These are phyloP conservation scores for Hecatera dysodea DNA, from an alignment of 2,888 invertebrate genomes.

Conservation along the genomic window DNA sequence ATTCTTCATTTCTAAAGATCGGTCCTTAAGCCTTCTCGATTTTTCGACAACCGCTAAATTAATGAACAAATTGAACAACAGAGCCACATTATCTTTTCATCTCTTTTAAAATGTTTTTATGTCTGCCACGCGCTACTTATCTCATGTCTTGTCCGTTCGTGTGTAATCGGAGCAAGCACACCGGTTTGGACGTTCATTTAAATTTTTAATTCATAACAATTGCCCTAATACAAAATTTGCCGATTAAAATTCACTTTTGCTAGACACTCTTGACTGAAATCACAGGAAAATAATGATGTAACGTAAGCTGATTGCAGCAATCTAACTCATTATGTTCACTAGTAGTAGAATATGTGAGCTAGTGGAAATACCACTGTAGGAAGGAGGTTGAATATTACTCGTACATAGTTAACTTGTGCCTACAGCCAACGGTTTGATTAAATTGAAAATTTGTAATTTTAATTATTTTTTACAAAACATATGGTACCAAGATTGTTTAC, in stretches of 20 bases:
- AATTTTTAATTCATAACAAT: slow-evolving; percentile 51
- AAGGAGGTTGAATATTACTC: slow-evolving; percentile 17
- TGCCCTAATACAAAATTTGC: slow-evolving; percentile 52
- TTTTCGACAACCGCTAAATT: neutral
- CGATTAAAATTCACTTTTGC: slow-evolving; percentile 47
- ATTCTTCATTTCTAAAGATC: neutral
- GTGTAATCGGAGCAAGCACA: slow-evolving; percentile 19
- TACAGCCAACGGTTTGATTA: neutral
- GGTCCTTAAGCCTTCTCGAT: too few species aligned
- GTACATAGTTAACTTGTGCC: neutral
- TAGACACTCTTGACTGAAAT: slow-evolving; percentile 42
- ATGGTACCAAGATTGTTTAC: neutral
- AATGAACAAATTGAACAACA: neutral
- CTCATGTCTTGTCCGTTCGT: slow-evolving; percentile 20
- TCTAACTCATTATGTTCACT: slow-evolving; percentile 23
- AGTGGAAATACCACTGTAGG: slow-evolving; percentile 8
- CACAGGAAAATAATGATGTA: slow-evolving; percentile 45
- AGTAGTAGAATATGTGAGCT: slow-evolving; percentile 7
- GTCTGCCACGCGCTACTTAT: neutral
- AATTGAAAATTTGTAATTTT: neutral
- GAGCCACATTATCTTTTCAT: neutral
- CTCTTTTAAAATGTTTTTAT: neutral
- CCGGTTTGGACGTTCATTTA: slow-evolving; percentile 29
- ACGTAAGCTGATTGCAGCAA: slow-evolving; percentile 45
- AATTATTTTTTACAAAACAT: neutral